Conservation (phyloP, 2,888 invertebrate genomes). For the Xestia sexstrigata region DNA sequence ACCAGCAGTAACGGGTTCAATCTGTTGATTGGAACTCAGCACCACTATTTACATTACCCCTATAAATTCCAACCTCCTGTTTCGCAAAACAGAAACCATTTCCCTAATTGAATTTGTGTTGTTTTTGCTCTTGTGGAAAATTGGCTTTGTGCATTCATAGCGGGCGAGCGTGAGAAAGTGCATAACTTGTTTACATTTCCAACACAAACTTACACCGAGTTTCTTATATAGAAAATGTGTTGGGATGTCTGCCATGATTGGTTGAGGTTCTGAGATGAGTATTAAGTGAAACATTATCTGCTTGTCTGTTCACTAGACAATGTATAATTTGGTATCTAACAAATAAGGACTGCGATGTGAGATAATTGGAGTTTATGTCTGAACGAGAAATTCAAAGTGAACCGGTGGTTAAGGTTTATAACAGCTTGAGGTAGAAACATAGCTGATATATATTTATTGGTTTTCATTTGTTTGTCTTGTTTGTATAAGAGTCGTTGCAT, state of each 20-base stretch:
- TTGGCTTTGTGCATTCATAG: slow-evolving; percentile 85
- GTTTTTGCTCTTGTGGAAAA: slow-evolving; percentile 87
- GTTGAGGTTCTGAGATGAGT: slow-evolving; percentile 51
- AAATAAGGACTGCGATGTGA: slow-evolving; percentile 37
- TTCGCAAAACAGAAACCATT: slow-evolving; percentile 82
- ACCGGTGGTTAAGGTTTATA: not conserved
- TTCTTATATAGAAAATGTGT: slow-evolving; percentile 75
- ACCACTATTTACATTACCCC: slow-evolving; percentile 80
- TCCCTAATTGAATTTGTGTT: slow-evolving; percentile 89
- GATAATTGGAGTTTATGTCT: slow-evolving; percentile 34
- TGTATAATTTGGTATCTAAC: slow-evolving; percentile 49
- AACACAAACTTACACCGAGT: slow-evolving; percentile 73
- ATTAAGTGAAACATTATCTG: slow-evolving; percentile 59
- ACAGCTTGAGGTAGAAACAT: not conserved
- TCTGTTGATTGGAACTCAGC: slow-evolving; percentile 82
- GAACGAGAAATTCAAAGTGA: slow-evolving; percentile 19
- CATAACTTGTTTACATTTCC: slow-evolving; percentile 78
- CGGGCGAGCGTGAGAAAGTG: slow-evolving; percentile 85
- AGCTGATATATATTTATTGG: not conserved
- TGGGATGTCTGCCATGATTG: slow-evolving; percentile 72
- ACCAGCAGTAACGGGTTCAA: slow-evolving; percentile 70
- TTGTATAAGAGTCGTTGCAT: not conserved
- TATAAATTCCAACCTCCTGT: slow-evolving; percentile 82
- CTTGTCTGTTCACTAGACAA: slow-evolving; percentile 52
- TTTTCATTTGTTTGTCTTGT: not conserved